Evolutionary conservation across 2,113 vertebrate species (phyloP), one percentile per base, ranked within the genome.

Genomic region (Gallinago undulata): DNA sequence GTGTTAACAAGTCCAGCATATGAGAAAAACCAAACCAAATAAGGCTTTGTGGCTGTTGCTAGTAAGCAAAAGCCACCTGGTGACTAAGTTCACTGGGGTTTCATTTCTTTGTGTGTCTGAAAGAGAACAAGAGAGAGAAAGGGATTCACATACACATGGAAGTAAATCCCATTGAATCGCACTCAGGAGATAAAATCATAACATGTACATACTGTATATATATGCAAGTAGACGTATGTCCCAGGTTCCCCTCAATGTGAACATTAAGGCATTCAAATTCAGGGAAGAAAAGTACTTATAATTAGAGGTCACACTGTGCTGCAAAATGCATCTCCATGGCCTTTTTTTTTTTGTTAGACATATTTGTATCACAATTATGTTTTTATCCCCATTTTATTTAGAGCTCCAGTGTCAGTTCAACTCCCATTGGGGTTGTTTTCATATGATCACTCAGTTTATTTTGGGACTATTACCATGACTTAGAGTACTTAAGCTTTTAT

Each of bases 1-100:
- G 81, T 89, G 88, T 93, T 97, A 98, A 93, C 94, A 97, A 96
- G 96, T 89, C 74, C 81, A 60, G 59, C 75, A 41, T 97, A 97
- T 92, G 79, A 96, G 90, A 94, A 97, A 97, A 95, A 41, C 62
- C 82, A 95, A 95, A 81, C 73, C 59, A 94, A 95, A 95, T 88
- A 92, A 76, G 62, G 56, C 50, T 95, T 88, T 91, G 64, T 97
- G 96, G 93, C 88, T 96, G 84, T 88, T 95, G 57, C 43, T 97
- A 78, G 76, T 70, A 88, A 92, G 75, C 79, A 94, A 95, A 96
- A 97, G 51, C 87, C 89, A 95, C 94, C 86, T 27, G 45, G 92
- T 89, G 84, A 96, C 90, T 84, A 89, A 93, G 84, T 97, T 97
- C 80, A 88, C 89, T 82, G 48, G 64, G 89, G 74, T 31, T 62